A percentile compares a stretch with the other conserved stretches of the same genome.
phyloP scores from a whole-genome alignment of 2,888 invertebrate genomes.

The Ephialtes manifestator region DNA sequence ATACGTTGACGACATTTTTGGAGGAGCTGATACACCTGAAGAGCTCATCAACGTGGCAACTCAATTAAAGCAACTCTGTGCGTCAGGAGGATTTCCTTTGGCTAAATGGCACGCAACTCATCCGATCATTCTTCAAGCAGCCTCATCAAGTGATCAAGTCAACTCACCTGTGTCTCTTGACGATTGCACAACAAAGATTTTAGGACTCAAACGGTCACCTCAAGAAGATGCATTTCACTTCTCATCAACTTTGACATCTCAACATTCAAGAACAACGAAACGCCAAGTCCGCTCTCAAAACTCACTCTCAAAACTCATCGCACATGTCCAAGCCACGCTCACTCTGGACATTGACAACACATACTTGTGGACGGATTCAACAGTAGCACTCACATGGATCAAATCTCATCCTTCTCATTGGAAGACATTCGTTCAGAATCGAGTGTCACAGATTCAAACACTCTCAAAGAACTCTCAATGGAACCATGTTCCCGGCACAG shows the following conservation, averaged over 20 bases:
- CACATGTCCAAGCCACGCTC: background rate
- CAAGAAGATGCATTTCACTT: slow-evolving; percentile 47
- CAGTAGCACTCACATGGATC: slow-evolving; percentile 60
- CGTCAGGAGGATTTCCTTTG: slow-evolving; percentile 62
- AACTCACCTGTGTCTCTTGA: slow-evolving; percentile 32
- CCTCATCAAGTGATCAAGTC: background rate
- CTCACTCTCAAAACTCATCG: slow-evolving; percentile 42
- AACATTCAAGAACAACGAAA: slow-evolving; percentile 45
- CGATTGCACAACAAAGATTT: slow-evolving; percentile 39
- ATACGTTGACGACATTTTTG: slow-evolving; percentile 71
- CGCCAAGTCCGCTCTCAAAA: slow-evolving; percentile 37
- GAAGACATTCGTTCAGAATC: slow-evolving; percentile 64
- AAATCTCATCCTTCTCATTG: background rate
- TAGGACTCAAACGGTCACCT: slow-evolving; percentile 64
- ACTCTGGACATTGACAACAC: slow-evolving; percentile 2
- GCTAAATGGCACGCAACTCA: slow-evolving; percentile 59
- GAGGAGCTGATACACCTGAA: slow-evolving; percentile 43
- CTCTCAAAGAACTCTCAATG: slow-evolving; percentile 43
- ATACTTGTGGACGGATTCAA: slow-evolving; percentile 67
- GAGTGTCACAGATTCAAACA: slow-evolving; percentile 64
- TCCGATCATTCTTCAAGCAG: background rate
- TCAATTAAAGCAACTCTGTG: slow-evolving; percentile 53
- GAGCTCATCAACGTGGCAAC: background rate
- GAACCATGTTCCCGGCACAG: slow-evolving; percentile 59
- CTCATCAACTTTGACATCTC: background rate